phyloP scores from a whole-genome alignment of 2,113 vertebrate genomes.

The Cyprinodon tularosa region DNA sequence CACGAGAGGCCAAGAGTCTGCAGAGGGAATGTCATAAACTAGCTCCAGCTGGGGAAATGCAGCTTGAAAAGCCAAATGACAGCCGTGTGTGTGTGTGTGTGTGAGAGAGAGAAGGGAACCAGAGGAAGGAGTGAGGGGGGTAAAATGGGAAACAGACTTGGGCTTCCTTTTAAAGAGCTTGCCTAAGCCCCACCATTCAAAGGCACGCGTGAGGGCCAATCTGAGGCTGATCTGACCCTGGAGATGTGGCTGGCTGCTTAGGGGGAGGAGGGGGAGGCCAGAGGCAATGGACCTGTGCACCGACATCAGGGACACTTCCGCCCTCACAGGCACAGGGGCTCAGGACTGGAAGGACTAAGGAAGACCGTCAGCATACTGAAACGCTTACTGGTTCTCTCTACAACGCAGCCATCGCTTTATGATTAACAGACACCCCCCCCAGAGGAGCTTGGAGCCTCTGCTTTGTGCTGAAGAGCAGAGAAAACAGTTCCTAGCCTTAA shows the following conservation, averaged over 20 bases:
- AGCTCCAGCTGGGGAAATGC: constrained; percentile 89
- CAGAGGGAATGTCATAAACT: constrained; percentile 89
- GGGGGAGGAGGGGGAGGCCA: constrained; percentile 33
- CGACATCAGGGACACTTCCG: constrained; percentile 62
- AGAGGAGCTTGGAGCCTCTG: neutral
- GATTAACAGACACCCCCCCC: neutral
- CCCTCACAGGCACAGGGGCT: constrained; percentile 55
- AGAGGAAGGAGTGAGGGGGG: constrained; percentile 32
- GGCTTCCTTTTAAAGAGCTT: constrained; percentile 84
- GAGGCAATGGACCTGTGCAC: constrained; percentile 60
- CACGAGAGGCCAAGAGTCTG: constrained; percentile 81
- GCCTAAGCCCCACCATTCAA: constrained; percentile 79
- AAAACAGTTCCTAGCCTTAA: neutral
- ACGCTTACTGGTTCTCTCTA: constrained; percentile 3
- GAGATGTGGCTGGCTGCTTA: constrained; percentile 68
- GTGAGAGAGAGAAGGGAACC: constrained; percentile 52
- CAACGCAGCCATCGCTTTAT: neutral
- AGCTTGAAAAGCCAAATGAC: constrained; percentile 90
- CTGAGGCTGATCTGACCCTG: constrained; percentile 78
- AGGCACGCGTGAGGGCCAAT: constrained; percentile 81
- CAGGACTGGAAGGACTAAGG: constrained; percentile 42
- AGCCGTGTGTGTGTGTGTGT: constrained; percentile 70
- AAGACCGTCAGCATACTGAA: constrained; percentile 24
- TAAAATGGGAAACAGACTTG: constrained; percentile 88
- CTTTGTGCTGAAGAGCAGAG: neutral